phyloP scores from a whole-genome alignment of 2,113 vertebrate species.

The Microcebus tavaratra region DNA sequence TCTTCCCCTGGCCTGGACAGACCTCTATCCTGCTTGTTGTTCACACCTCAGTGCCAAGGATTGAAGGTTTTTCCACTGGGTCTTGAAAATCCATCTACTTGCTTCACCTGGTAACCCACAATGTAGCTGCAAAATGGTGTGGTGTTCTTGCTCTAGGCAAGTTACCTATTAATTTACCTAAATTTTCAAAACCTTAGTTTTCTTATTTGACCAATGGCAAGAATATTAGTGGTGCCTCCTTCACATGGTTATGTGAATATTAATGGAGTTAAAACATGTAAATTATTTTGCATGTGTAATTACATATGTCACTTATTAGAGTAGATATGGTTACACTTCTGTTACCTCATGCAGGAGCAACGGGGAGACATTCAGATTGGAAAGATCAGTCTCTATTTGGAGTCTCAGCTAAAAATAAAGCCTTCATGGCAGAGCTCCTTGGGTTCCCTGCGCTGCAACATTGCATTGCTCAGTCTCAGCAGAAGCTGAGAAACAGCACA shows the following conservation, averaged over 20 bases:
- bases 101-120: not conserved
- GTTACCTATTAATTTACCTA: not conserved
- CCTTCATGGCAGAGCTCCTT: accelerated
- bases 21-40: not conserved
- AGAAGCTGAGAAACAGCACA: not conserved
- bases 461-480: not conserved
- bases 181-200: not conserved
- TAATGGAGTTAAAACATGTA: not conserved
- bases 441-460: accelerated
- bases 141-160: not conserved
- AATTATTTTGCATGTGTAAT: not conserved
- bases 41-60: not conserved
- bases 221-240: not conserved
- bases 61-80: not conserved
- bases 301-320: not conserved
- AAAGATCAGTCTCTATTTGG: not conserved
- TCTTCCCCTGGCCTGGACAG: not conserved
- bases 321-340: not conserved
- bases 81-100: not conserved
- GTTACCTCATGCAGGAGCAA: not conserved
- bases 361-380: not conserved
- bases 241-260: not conserved
- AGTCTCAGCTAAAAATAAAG: not conserved
- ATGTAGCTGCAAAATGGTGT: accelerated
- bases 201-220: not conserved